Percentiles rank a stretch among this genome's conserved stretches.
These are phyloP conservation scores for Henricia sp. DNA, from an alignment of 53 echinoderm and acorn worm genomes.

Conservation along the genomic window DNA sequence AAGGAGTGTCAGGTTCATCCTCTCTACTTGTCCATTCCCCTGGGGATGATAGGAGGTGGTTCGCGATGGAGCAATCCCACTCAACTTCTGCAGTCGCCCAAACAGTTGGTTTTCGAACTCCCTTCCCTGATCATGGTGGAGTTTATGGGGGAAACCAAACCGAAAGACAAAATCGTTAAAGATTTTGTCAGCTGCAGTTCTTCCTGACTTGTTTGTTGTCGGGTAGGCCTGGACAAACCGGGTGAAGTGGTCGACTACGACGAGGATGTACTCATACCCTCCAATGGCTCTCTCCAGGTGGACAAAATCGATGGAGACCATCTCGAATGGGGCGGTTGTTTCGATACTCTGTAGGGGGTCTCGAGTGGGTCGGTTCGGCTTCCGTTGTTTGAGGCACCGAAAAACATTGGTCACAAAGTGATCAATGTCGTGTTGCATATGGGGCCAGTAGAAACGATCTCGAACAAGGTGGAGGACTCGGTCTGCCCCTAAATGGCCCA, in stretches of 20 bases:
- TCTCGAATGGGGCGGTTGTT: conserved; percentile 51
- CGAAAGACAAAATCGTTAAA: too few relatives aligned
- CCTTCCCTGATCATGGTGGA: too few relatives aligned
- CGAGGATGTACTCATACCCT: not conserved
- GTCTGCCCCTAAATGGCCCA: conserved; percentile 67
- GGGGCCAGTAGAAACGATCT: conserved; percentile 54
- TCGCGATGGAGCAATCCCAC: conserved; percentile 42
- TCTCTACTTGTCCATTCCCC: too few relatives aligned
- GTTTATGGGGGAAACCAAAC: too few relatives aligned
- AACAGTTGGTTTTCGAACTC: conserved; percentile 74
- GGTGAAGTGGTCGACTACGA: not conserved
- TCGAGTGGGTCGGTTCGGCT: not conserved
- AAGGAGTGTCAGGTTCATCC: conserved; percentile 75
- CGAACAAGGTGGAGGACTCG: conserved; percentile 38
- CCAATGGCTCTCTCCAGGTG: conserved; percentile 59
- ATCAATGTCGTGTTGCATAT: conserved; percentile 19
- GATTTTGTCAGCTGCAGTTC: too few relatives aligned
- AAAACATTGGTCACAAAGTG: conserved; percentile 17
- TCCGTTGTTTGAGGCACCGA: not conserved
- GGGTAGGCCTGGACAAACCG: conserved; percentile 57
- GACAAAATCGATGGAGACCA: conserved; percentile 66
- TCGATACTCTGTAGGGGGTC: not conserved
- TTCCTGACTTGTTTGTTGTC: conserved; percentile 70
- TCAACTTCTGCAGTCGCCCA: conserved; percentile 23
- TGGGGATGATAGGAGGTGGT: conserved; percentile 81